These are phyloP conservation scores for Stramonita haemastoma DNA, from an alignment of 2,888 invertebrate species.

Conservation along the genomic window DNA sequence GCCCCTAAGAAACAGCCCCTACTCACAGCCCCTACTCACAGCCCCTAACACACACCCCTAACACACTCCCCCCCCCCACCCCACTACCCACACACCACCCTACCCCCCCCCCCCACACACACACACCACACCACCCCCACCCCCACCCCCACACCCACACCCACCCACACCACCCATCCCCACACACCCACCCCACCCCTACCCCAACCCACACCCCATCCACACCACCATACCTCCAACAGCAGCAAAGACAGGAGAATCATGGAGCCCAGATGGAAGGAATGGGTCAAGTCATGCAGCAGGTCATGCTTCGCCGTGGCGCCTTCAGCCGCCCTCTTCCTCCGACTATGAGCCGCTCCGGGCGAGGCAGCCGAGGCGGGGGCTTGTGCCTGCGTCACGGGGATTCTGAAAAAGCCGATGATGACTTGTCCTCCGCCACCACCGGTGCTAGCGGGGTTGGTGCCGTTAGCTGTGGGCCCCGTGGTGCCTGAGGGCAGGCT, in stretches of 20 bases:
- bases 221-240: constrained; percentile 58
- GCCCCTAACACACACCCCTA: too few relatives aligned
- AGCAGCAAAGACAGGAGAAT: constrained; percentile 66
- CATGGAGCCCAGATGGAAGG: constrained; percentile 68
- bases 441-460: constrained; percentile 21
- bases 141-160: not conserved
- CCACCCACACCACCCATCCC: not conserved
- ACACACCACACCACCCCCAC: too few relatives aligned
- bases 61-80: too few relatives aligned
- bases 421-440: constrained; percentile 68
- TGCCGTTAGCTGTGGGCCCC: not conserved
- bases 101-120: too few relatives aligned
- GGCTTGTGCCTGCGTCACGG: not conserved
- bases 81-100: too few relatives aligned
- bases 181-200: not conserved
- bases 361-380: too few relatives aligned
- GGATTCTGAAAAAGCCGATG: constrained; percentile 67
- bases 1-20: too few relatives aligned
- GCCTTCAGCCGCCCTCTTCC: constrained; percentile 45
- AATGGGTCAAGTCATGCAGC: constrained; percentile 66
- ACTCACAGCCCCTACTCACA: too few relatives aligned
- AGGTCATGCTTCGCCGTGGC: constrained; percentile 53
- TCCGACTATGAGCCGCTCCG: not conserved
- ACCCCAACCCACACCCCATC: not conserved
- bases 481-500: not conserved